Percentiles rank a stretch among this genome's conserved stretches.
These are phyloP conservation scores for Apostichopus californicus DNA, from an alignment of 35 echinoderm and acorn worm genomes.

Conservation along the genomic window DNA sequence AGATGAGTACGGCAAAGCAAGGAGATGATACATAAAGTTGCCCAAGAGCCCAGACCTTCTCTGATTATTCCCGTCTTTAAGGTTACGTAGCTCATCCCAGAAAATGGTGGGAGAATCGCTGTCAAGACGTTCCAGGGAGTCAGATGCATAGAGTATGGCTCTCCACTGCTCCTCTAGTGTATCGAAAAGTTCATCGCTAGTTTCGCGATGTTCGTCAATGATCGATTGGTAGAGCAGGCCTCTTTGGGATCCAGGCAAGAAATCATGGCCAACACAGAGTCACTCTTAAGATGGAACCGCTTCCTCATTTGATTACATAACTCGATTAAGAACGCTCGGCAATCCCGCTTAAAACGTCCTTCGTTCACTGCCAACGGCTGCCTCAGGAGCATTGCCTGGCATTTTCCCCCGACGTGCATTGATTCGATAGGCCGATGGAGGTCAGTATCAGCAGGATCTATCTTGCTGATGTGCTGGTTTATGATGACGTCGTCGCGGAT, in stretches of 20 bases:
- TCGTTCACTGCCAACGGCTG: slow-evolving; percentile 42
- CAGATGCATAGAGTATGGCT: slow-evolving; percentile 39
- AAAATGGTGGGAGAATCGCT: slow-evolving; percentile 45
- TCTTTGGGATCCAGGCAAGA: slow-evolving; percentile 47
- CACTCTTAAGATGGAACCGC: slow-evolving; percentile 13
- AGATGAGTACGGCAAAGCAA: slow-evolving; percentile 50
- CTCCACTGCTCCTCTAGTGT: slow-evolving; percentile 39
- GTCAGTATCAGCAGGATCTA: slow-evolving; percentile 12
- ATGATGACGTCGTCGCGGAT: slow-evolving; percentile 26
- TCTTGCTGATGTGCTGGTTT: slow-evolving; percentile 15
- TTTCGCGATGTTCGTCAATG: slow-evolving; percentile 38
- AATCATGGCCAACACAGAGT: slow-evolving; percentile 38
- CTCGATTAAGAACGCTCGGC: slow-evolving; percentile 43
- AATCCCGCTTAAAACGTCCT: slow-evolving; percentile 34
- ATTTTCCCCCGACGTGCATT: slow-evolving; percentile 36
- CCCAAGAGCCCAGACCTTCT: slow-evolving; percentile 23
- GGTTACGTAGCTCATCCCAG: slow-evolving; percentile 32
- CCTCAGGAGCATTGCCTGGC: slow-evolving; percentile 54
- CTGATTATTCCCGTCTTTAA: slow-evolving; percentile 35
- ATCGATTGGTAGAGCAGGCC: slow-evolving; percentile 22
- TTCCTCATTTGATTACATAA: slow-evolving; percentile 44
- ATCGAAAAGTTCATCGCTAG: slow-evolving; percentile 42
- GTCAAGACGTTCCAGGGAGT: slow-evolving; percentile 16
- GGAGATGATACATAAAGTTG: slow-evolving; percentile 34
- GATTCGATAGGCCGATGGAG: slow-evolving; percentile 3